Conservation (phyloP, 2,888 invertebrate species). For the Pimpla rufipes region DNA sequence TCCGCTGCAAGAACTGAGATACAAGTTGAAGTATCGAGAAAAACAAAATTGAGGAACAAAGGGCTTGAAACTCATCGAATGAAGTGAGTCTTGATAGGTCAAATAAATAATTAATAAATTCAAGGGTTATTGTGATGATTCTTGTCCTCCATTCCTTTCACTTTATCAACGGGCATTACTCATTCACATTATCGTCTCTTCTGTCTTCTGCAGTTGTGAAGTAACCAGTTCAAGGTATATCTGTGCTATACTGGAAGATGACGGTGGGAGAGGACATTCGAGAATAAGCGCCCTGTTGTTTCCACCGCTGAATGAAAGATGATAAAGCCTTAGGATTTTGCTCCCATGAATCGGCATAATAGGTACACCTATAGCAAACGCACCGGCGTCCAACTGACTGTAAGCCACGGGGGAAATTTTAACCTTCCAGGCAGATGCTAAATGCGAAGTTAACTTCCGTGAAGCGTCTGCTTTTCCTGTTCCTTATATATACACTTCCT, state of each 20-base stretch:
- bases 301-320: conserved; percentile 37
- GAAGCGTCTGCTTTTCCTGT: conserved; percentile 68
- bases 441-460: conserved; percentile 82
- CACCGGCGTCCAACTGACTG: conserved; percentile 75
- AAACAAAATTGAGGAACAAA: neutral
- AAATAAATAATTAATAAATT: conserved; percentile 40
- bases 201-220: neutral
- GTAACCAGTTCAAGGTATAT: no score
- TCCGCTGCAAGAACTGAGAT: neutral
- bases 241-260: neutral
- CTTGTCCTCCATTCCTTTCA: conserved; percentile 1
- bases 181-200: no score
- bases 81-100: neutral
- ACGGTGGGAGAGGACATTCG: neutral
- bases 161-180: conserved; percentile 26
- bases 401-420: conserved; percentile 83
- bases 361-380: conserved; percentile 71
- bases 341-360: conserved; percentile 73
- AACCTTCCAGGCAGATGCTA: conserved; percentile 82
- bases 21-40: conserved; percentile 34
- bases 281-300: neutral
- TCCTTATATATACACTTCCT: conserved; percentile 15
- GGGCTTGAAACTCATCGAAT: neutral
- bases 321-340: conserved; percentile 75
- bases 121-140: conserved; percentile 17